Evolutionary conservation across 2,888 invertebrate species (phyloP).

Genomic region (Cryptus viduatorius): DNA sequence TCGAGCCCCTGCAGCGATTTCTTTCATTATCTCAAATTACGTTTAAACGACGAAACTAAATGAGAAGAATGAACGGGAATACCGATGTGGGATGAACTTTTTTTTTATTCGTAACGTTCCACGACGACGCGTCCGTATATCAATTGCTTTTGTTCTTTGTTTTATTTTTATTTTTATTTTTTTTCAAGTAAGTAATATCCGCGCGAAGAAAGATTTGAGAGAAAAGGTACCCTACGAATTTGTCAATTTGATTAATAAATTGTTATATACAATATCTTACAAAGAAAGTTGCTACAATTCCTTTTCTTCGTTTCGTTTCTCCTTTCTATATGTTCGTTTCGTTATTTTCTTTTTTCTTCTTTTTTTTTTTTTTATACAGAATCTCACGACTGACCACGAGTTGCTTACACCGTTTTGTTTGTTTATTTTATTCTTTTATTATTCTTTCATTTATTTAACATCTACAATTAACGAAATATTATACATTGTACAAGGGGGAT

Average conservation of each 20-base stretch:
- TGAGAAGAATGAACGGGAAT: slow-evolving; percentile 18
- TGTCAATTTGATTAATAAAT: slow-evolving; percentile 84
- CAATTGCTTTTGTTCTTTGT: slow-evolving; percentile 35
- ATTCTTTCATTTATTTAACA: slow-evolving; percentile 78
- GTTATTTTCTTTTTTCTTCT: slow-evolving; percentile 32
- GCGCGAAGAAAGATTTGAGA: slow-evolving; percentile 77
- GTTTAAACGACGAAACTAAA: slow-evolving; percentile 44
- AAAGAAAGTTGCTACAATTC: slow-evolving; percentile 82
- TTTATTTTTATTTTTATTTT: slow-evolving; percentile 68
- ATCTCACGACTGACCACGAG: slow-evolving; percentile 64
- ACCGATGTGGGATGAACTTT: background rate
- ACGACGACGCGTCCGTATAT: slow-evolving; percentile 19
- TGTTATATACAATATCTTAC: slow-evolving; percentile 85
- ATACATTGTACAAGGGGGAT: slow-evolving; percentile 82
- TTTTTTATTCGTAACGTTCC: background rate
- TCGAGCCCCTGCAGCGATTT: slow-evolving; percentile 68
- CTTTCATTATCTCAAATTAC: slow-evolving; percentile 29
- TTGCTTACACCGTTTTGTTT: slow-evolving; percentile 60
- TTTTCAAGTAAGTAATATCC: slow-evolving; percentile 74
- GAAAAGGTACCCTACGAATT: slow-evolving; percentile 81
- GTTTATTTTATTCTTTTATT: slow-evolving; percentile 76
- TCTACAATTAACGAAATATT: slow-evolving; percentile 82
- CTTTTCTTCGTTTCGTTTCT: slow-evolving; percentile 79
- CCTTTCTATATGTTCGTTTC: slow-evolving; percentile 66
- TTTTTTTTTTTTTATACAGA: slow-evolving; percentile 52